Percentiles rank a stretch among this genome's conserved stretches.
Evolutionary conservation across 2,888 invertebrate species (phyloP).

Genomic region (Thumatha senex): DNA sequence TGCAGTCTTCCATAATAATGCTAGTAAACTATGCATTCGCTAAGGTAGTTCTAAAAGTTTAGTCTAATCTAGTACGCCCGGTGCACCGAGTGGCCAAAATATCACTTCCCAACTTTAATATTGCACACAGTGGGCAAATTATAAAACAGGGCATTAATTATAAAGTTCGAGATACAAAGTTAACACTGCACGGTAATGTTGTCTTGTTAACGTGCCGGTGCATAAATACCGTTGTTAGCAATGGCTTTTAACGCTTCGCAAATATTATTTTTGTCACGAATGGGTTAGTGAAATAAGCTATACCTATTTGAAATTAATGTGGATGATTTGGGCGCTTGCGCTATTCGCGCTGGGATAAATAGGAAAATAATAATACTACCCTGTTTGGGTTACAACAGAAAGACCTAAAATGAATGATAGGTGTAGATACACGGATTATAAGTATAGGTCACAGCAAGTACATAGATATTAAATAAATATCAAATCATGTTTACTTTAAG

Average conservation of each 20-base stretch:
- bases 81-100: slow-evolving; percentile 49
- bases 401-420: too few relatives aligned
- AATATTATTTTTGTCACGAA: slow-evolving; percentile 51
- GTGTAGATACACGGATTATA: too few relatives aligned
- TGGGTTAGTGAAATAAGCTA: slow-evolving; percentile 46
- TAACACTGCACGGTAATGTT: slow-evolving; percentile 61
- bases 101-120: slow-evolving; percentile 55
- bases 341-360: too few relatives aligned
- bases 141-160: slow-evolving; percentile 69
- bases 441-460: too few relatives aligned
- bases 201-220: slow-evolving; percentile 63
- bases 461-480: too few relatives aligned
- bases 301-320: slow-evolving; percentile 3
- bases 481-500: too few relatives aligned
- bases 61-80: slow-evolving; percentile 27
- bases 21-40: neutral
- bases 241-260: slow-evolving; percentile 50
- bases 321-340: too few relatives aligned
- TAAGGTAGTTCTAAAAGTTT: slow-evolving; percentile 18
- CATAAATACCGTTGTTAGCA: slow-evolving; percentile 63
- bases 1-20: slow-evolving; percentile 6
- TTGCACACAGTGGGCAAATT: slow-evolving; percentile 57
- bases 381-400: too few relatives aligned
- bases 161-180: slow-evolving; percentile 61
- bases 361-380: too few relatives aligned